Conservation (phyloP, 2,888 invertebrate genomes). For the Netelia virgata region DNA sequence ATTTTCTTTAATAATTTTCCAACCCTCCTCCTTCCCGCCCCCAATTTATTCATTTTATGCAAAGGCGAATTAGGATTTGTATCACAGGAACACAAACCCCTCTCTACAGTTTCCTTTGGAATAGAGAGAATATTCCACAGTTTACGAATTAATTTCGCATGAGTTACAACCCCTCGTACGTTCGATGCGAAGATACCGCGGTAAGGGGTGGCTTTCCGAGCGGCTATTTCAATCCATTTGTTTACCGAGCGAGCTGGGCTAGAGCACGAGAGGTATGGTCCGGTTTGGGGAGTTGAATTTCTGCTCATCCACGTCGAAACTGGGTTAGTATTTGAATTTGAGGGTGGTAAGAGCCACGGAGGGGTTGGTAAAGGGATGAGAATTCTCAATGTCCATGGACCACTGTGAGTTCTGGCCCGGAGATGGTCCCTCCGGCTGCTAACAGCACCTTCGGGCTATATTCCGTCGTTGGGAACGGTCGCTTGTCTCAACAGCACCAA, state of each 20-base stretch:
- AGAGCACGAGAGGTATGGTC: slow-evolving; percentile 9
- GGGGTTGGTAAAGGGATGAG: background rate
- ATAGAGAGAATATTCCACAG: background rate
- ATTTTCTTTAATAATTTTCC: no score
- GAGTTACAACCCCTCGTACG: background rate
- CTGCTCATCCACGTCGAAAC: slow-evolving; percentile 52
- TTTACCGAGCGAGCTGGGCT: slow-evolving; percentile 20
- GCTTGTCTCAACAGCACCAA: slow-evolving; percentile 16
- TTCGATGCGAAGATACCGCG: slow-evolving; percentile 6
- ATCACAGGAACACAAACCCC: background rate
- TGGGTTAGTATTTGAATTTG: slow-evolving; percentile 73
- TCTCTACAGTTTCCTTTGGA: background rate
- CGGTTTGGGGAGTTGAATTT: slow-evolving; percentile 48
- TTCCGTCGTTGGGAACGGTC: slow-evolving; percentile 44
- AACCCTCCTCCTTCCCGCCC: no score
- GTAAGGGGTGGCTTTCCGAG: slow-evolving; percentile 2
- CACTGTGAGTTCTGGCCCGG: slow-evolving; percentile 39
- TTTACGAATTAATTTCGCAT: background rate
- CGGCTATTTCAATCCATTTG: slow-evolving; percentile 58
- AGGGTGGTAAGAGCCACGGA: slow-evolving; percentile 45
- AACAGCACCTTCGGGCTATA: slow-evolving; percentile 26
- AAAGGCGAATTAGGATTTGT: background rate
- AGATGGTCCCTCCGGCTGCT: slow-evolving; percentile 13
- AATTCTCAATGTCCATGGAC: slow-evolving; percentile 12
- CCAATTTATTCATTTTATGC: background rate